Base-by-base conservation (phyloP, 2,797 vertebrate species). In the Phaenicophaeus curvirostris region DNA sequence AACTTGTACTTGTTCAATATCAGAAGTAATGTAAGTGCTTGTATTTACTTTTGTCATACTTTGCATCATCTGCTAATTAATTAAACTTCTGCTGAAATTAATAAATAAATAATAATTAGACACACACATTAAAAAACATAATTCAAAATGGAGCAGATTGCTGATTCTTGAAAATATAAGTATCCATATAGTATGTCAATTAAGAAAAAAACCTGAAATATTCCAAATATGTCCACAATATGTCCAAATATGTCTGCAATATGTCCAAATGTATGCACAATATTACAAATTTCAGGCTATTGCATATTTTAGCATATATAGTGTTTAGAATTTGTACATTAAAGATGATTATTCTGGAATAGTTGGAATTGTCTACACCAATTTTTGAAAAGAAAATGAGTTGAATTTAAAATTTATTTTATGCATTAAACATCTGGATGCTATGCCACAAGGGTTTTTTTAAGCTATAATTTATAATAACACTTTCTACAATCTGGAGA, bases 171-270 rank as follows among this genome's bases (percentile, higher is more conserved):
- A 96, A 96, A 97, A 97, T 98, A 97, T 96, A 97, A 97, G 97
- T 97, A 97, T 96, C 95, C 96, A 97, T 97, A 97, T 96, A 97
- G 89, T 95, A 95, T 95, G 97, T 97, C 97, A 98, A 98, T 98
- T 98, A 98, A 97, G 95, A 96, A 96, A 97, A 97, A 97, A 97
- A 66, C 92, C 92, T 96, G 96, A 98, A 98, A 97, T 98, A 98
- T 96, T 97, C 96, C 97, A 98, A 98, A 97, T 98, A 98, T 97
- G 97, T 96, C 97, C 97, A 96, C 97, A 98, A 98, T 98, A 98
- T 98, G 97, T 98, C 97, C 97, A 98, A 98, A 97, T 98, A 98
- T 98, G 97, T 97, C 96, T 98, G 95, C 97, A 98, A 98, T 98
- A 98, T 98, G 97, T 98, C 97, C 97, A 97, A 98, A 97, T 97